Base-by-base conservation (phyloP, 2,113 vertebrate genomes). In the Heterotis niloticus region DNA sequence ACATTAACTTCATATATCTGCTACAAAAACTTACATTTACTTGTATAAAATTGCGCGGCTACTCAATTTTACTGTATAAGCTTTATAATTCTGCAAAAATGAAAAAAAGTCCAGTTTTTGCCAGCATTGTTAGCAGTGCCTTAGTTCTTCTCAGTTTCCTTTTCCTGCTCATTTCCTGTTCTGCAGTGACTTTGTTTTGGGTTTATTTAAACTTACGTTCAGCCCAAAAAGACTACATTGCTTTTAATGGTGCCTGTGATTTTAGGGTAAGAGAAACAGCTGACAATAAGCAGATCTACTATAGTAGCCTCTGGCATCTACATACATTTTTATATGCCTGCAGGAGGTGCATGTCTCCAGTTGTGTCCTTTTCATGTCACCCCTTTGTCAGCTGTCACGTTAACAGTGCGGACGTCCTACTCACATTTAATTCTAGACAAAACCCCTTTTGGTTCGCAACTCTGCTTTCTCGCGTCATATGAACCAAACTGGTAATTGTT, bases 161-260 rank as follows among this genome's bases (percentile, higher is more conserved):
- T 56, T 79, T 75, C 71, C 78, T 70, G 77, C 29, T 57, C 66
- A 71, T 51, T 71, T 70, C 66, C 56, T 79, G 78, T 64, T 26
- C 60, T 16, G 5, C 70, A 12, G 60, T 28, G 1, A 0, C 7
- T n/a, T 24, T 14, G 5, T 44, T 44, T 44, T 44, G 34, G 34
- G 34, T 44, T 44, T 44, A 44, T 44, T 44, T 44, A 44, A 44
- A 44, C 3, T 7, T 44, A 7, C 7, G 7, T 73, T 34, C 16
- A 34, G 44, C 71, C 12, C 52, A 59, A 56, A 34, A 57, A 68
- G 24, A 20, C 5, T 13, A 62, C 5, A 13, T 4, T 52, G 67
- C 44, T 12, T n/a, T 67, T 51, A 64, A 75, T 56, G 52, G 71
- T 66, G 56, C 64, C 10, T 56, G n/a, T 26, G 11, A n/a, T 17